Evolutionary conservation across 2,888 invertebrate genomes (phyloP), one percentile per base, ranked within the genome.

Genomic region (Cryptocephalus primarius): DNA sequence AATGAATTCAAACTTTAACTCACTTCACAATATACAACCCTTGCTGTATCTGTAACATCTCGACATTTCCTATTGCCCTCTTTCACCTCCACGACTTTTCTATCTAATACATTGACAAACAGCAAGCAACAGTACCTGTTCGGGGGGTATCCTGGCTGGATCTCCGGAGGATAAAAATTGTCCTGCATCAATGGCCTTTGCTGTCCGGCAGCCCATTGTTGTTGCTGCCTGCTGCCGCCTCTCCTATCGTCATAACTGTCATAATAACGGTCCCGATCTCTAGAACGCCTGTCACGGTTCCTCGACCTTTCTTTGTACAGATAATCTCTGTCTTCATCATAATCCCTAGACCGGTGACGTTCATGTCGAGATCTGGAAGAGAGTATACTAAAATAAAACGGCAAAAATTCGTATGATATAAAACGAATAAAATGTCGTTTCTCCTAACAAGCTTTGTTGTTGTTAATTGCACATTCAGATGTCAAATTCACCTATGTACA

Each of bases 321-420:
- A 36, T 60, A 64, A 38, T 62, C 61, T 45, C 60, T 55, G 10
- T 60, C 62, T 10, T 59, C 60, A 12, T 62, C 61, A 44, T 55
- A 55, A 42, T 57, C 59, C 13, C 63, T 50, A 31, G 63, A 60
- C 39, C 59, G 55, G 40, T 62, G 62, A 13, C 61, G 58, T 10
- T 40, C 44, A 12, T 44, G 58, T 12, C 62, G 57, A 11, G 59
- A 52, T 51, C 58, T 62, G 57, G 13, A 60, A 59, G 55, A 52
- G 57, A 42, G 49, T 48, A 49, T 32, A 43, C n/a, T 8, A 22
- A 22, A 22, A 22, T 22, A 22, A 4, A 6, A 22, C 22, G 2
- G 22, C 6, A 22, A 6, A 40, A 32, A 32, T 32, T n/a, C n/a
- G n/a, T n/a, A n/a, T n/a, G n/a, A 39, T 12, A 12, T 36, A 36